A percentile compares a stretch with the other conserved stretches of the same genome.
These are phyloP conservation scores for Valencia hispanica DNA, from an alignment of 2,797 vertebrate genomes.

Conservation along the genomic window DNA sequence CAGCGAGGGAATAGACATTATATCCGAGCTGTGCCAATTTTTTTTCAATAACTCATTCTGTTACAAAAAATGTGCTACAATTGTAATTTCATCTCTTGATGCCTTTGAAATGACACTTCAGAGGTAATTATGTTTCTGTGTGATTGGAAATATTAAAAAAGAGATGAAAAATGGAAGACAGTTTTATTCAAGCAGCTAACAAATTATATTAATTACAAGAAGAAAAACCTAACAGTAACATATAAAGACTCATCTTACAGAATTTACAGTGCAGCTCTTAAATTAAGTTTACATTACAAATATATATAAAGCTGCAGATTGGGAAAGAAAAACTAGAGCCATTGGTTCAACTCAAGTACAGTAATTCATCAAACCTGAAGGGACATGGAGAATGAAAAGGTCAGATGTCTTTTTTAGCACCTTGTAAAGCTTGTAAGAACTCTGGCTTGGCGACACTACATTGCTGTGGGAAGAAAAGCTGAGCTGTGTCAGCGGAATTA, in stretches of 20 bases:
- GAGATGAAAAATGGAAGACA: neutral
- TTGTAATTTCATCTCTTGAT: neutral
- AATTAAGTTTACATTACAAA: neutral
- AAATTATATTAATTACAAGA: neutral
- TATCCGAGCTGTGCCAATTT: slow-evolving; percentile 29
- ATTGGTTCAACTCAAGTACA: neutral
- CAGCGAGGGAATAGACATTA: slow-evolving; percentile 1
- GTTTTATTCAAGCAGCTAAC: neutral
- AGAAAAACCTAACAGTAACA: neutral
- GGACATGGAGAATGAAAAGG: slow-evolving; percentile 12
- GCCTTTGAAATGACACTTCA: slow-evolving; percentile 14
- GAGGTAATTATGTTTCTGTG: neutral
- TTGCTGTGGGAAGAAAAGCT: neutral
- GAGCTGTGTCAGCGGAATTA: neutral
- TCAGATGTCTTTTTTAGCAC: slow-evolving; percentile 21
- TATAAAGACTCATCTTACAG: neutral
- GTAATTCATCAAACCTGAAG: slow-evolving; percentile 1
- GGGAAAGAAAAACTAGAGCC: neutral
- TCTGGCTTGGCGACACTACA: neutral
- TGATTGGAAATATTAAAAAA: neutral
- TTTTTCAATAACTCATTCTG: neutral
- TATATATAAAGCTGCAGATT: neutral
- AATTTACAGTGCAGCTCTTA: neutral
- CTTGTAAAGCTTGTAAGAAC: slow-evolving; percentile 13
- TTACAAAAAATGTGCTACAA: neutral